These are phyloP conservation scores for Pseudomyrmex sp. DNA, from an alignment of 1,140 invertebrate genomes.

Conservation along the genomic window DNA sequence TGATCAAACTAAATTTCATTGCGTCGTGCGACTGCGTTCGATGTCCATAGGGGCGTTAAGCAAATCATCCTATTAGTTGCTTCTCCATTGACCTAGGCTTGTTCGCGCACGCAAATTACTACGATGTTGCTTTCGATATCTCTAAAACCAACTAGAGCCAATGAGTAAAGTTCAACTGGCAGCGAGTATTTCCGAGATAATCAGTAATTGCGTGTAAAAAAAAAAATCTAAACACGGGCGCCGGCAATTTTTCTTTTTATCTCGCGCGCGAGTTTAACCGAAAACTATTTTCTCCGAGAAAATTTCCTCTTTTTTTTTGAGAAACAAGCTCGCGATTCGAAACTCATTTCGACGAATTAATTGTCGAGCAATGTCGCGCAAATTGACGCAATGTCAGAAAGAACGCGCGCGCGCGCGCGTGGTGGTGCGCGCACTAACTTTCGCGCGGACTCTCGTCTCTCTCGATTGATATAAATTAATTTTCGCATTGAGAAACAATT, in stretches of 20 bases:
- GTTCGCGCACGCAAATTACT: slow-evolving; percentile 26
- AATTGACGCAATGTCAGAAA: neutral
- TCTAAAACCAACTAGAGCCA: neutral
- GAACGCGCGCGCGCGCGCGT: neutral
- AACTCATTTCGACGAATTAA: neutral
- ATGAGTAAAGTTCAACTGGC: neutral
- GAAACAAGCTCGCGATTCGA: too few relatives aligned
- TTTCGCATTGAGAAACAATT: slow-evolving; percentile 52
- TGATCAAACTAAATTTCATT: slow-evolving; percentile 47
- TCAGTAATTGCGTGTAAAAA: slow-evolving; percentile 18
- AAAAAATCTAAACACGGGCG: slow-evolving; percentile 1
- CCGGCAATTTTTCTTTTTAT: neutral
- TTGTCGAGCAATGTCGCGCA: neutral
- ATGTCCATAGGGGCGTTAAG: slow-evolving; percentile 35
- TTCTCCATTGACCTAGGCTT: slow-evolving; percentile 53
- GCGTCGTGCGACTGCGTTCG: slow-evolving; percentile 17
- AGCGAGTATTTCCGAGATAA: slow-evolving; percentile 33
- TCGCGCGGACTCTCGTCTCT: neutral
- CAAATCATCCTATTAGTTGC: slow-evolving; percentile 57
- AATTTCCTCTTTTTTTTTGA: neutral
- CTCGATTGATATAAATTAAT: slow-evolving; percentile 54
- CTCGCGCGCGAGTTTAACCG: too few relatives aligned
- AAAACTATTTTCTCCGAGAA: neutral
- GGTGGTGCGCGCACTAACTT: neutral
- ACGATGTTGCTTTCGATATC: slow-evolving; percentile 25